A percentile compares a stretch with the other conserved stretches of the same genome.
These are phyloP conservation scores for Chauna torquata DNA, from an alignment of 2,113 vertebrate species.

Conservation along the genomic window DNA sequence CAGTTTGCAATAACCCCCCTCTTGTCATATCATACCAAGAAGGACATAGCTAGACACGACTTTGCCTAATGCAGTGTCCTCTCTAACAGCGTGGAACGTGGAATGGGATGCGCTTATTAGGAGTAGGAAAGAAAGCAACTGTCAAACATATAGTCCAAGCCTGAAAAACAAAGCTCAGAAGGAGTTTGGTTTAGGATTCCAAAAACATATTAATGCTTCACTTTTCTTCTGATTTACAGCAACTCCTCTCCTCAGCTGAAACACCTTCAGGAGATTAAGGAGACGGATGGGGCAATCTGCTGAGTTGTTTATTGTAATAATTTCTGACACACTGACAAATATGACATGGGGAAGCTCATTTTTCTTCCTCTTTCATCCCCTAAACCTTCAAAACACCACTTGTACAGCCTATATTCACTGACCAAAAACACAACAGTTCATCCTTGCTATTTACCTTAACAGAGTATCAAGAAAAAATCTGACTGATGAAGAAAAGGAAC, in stretches of 20 bases:
- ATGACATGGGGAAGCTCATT: background rate
- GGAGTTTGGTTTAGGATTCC: background rate
- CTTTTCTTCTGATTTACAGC: background rate
- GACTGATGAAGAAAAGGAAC: background rate
- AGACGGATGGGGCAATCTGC: background rate
- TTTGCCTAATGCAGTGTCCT: background rate
- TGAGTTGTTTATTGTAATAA: background rate
- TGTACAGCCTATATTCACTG: background rate
- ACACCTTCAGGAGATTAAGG: background rate
- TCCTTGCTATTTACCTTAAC: background rate
- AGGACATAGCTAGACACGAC: background rate
- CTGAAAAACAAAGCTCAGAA: background rate
- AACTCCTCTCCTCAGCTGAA: background rate
- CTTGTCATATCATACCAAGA: background rate
- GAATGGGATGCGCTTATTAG: rapidly evolving
- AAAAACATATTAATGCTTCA: background rate
- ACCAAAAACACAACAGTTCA: background rate
- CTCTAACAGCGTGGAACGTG: background rate
- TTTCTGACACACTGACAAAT: background rate
- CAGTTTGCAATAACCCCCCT: background rate
- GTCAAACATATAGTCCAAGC: background rate
- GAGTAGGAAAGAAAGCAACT: background rate
- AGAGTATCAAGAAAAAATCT: background rate
- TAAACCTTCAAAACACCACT: background rate
- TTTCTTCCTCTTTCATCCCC: background rate